Evolutionary conservation across 2,797 vertebrate genomes (phyloP).

Genomic region (Aplochiton taeniatus): DNA sequence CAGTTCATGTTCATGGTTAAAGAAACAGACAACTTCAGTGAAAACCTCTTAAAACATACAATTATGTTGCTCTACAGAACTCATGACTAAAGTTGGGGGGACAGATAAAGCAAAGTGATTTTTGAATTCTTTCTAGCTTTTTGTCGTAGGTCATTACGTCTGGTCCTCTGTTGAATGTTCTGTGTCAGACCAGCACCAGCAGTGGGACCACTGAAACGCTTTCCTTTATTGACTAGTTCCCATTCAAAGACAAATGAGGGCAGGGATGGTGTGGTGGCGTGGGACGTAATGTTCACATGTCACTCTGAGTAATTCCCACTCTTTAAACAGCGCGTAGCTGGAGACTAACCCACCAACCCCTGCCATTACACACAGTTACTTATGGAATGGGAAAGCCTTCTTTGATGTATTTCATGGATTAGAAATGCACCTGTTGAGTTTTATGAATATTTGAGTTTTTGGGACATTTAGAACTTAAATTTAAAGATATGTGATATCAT

Average conservation of each 20-base stretch:
- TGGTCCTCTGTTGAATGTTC: conserved; percentile 33
- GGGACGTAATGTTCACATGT: conserved; percentile 37
- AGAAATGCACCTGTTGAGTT: too few relatives aligned
- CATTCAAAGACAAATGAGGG: conserved; percentile 17
- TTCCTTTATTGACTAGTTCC: conserved; percentile 9
- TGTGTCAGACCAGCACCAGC: conserved; percentile 27
- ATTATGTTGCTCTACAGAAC: conserved; percentile 34
- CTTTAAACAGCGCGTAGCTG: conserved; percentile 36
- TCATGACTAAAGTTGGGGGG: conserved; percentile 29
- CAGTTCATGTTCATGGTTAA: conserved; percentile 29
- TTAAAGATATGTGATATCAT: too few relatives aligned
- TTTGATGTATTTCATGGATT: background rate
- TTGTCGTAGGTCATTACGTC: conserved; percentile 12
- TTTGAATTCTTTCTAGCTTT: background rate
- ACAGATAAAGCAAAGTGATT: background rate
- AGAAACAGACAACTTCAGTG: conserved; percentile 42
- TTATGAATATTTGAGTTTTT: too few relatives aligned
- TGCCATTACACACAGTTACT: conserved; percentile 8
- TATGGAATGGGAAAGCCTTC: conserved; percentile 15
- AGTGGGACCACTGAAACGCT: background rate
- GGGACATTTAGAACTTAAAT: too few relatives aligned
- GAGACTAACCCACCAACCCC: conserved; percentile 21
- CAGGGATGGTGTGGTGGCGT: conserved; percentile 8
- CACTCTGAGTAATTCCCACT: conserved; percentile 46
- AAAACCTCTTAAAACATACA: conserved; percentile 23